Evolutionary conservation across 2,888 invertebrate species (phyloP), one percentile per base, ranked within the genome.

Genomic region (Drosophila eohydei): DNA sequence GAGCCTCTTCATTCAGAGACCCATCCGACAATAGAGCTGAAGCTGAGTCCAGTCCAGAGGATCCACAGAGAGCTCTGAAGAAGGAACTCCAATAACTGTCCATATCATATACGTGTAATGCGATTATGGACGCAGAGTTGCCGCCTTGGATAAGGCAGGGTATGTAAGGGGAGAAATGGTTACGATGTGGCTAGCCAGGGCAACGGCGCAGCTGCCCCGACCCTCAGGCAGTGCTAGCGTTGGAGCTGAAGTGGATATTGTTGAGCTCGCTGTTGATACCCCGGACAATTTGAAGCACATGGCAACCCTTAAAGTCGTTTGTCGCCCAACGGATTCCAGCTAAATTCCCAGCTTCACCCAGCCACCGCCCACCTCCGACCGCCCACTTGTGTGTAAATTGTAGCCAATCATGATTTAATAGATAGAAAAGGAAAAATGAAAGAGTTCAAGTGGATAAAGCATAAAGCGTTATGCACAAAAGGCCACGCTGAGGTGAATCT

Each of bases 361-460:
- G 40, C 12, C 59, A 36, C 34, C 43, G 44, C 30, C 4, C 63
- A n/a, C 36, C 44, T 36, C 16, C n/a, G 44, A n/a, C 3, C 30
- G 70, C 67, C 80, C 85, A 88, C 83, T 88, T 84, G 80, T 83
- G 73, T 83, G 74, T 81, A 88, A 83, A 88, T 86, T 88, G 88
- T 81, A 81, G 87, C 88, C 88, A 85, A 85, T 85, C 85, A 85
- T 88, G 85, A 85, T 88, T 88, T 85, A 85, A 85, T 85, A 85
- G 85, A 85, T 88, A 86, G 83, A 21, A 58, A 38, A 48, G 6
- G 46, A 46, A 46, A 88, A 82, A 82, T 80, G 80, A 82, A 84
- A 88, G 88, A 84, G 84, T 84, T 88, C 84, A 84, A 84, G 84
- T 84, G 88, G 84, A 84, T 84, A 84, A 84, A 70, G 86, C 88